phyloP scores from a whole-genome alignment of 35 echinoderm and acorn worm species.

The Heliocidaris tuberculata region DNA sequence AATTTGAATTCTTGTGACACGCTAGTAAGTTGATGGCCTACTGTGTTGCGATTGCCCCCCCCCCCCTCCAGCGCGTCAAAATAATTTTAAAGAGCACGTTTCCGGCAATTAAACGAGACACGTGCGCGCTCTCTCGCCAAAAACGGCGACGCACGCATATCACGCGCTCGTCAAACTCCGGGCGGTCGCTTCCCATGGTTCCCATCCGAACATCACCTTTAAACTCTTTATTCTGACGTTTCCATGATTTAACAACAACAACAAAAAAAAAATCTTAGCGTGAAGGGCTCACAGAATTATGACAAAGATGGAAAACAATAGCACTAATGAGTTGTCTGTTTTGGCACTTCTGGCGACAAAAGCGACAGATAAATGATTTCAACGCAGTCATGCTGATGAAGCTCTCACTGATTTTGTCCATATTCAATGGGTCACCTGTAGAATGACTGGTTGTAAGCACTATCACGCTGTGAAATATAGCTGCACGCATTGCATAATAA shows the following conservation, averaged over 20 bases:
- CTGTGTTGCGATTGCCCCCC: not conserved
- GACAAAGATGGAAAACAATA: slow-evolving; percentile 18
- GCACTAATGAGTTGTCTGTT: slow-evolving; percentile 1
- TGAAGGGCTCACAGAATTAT: not conserved
- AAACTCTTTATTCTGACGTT: no score
- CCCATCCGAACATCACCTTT: not conserved
- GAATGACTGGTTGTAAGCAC: not conserved
- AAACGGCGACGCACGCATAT: not conserved
- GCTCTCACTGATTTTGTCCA: not conserved
- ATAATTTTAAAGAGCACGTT: not conserved
- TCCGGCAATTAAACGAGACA: not conserved
- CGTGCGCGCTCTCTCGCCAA: not conserved
- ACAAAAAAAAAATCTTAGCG: not conserved
- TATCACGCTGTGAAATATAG: not conserved
- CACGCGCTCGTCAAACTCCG: not conserved
- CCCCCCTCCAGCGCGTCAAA: not conserved
- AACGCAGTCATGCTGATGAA: not conserved
- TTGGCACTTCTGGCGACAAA: not conserved
- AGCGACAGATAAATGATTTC: not conserved
- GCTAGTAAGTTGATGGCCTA: not conserved
- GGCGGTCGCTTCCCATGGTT: not conserved
- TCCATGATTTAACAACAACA: no score
- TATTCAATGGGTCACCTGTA: not conserved
- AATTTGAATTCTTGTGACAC: no score
- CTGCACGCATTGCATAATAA: not conserved